Evolutionary conservation across 2,888 invertebrate species (phyloP), one percentile per base, ranked within the genome.

Genomic region (Heliconius ismenius): DNA sequence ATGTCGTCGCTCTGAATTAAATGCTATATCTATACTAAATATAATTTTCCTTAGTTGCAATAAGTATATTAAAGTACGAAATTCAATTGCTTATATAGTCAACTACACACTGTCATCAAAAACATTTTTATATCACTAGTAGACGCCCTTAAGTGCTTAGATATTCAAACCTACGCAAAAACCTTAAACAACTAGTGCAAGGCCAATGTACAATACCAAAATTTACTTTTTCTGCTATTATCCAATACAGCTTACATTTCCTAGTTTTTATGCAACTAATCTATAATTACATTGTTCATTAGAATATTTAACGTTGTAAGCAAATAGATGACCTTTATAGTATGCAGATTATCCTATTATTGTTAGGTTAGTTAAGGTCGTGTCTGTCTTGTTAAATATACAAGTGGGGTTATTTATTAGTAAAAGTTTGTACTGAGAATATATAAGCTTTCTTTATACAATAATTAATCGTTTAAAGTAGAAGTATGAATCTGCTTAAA

Each of bases 401-500:
- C 49, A 75, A 81, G 79, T 82, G 79, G 78, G 79, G 62, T n/a
- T 58, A 58, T 58, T 58, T 58, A 58, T 58, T 58, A 58, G 58
- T 58, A n/a, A n/a, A 58, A 43, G 43, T 54, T 54, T 58, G 10
- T n/a, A n/a, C 3, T 58, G n/a, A 58, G n/a, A 10, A n/a, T 58
- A 58, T 2, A n/a, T 58, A n/a, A n/a, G 10, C 58, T 58, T 58
- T 58, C 54, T 58, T 3, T 58, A 54, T 58, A 58, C 0, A 10
- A 58, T 10, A 10, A 58, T 9, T 10, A 58, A 58, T 58, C 54
- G 54, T 58, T 54, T 54, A 58, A 3, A 58, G 54, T n/a, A 21
- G 54, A 21, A 54, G 7, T 54, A 32, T 2, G 28, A 28, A 28
- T 28, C 28, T 28, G 3, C 28, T 28, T 18, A 49, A 49, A 6